Conservation (phyloP, 64 coral and sea anemone genomes). For the Catalaphyllia jardinei region DNA sequence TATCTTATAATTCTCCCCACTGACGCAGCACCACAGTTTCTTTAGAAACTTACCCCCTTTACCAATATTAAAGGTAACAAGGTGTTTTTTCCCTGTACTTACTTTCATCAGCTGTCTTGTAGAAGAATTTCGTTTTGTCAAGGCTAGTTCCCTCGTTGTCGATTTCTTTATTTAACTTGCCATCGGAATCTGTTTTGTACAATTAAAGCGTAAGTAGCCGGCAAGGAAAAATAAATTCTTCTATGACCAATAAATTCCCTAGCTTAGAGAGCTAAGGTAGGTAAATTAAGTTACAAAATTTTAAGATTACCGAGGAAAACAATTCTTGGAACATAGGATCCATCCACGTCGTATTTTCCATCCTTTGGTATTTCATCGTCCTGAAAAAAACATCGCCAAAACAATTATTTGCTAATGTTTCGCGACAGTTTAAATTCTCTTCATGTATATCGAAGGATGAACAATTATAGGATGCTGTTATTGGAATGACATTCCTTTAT, state of each 20-base stretch:
- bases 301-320: constrained; percentile 71
- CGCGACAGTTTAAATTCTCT: neutral
- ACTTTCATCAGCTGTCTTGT: constrained; percentile 66
- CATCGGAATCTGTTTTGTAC: constrained; percentile 60
- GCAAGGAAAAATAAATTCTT: no score
- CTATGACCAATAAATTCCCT: no score
- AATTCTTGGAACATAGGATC: constrained; percentile 87
- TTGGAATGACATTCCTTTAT: no score
- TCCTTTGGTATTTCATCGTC: constrained; percentile 86
- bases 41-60: no score
- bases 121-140: constrained; percentile 79
- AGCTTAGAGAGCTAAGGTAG: no score
- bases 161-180: constrained; percentile 71
- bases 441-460: neutral
- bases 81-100: neutral
- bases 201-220: neutral
- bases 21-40: no score
- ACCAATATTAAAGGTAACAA: neutral
- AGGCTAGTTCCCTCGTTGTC: constrained; percentile 55
- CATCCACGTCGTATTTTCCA: constrained; percentile 71
- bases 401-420: neutral
- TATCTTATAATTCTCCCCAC: no score
- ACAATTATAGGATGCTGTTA: no score
- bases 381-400: neutral
- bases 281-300: no score